These are phyloP conservation scores for Conus canariensis DNA, from an alignment of 2,888 invertebrate genomes.

Conservation along the genomic window DNA sequence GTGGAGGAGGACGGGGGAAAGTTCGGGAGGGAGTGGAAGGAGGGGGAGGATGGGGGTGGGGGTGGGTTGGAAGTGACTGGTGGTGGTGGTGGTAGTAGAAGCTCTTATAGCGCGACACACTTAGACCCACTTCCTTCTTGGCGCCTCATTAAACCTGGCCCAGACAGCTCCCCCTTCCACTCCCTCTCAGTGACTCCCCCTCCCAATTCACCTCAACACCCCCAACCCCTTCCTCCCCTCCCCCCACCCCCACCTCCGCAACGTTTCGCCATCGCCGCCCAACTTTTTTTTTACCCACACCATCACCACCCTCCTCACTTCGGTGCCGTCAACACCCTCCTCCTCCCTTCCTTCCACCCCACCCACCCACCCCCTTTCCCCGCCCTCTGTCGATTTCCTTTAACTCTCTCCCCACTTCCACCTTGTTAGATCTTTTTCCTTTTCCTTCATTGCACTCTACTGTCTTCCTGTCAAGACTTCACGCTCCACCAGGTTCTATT, in stretches of 20 bases:
- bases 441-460: not conserved
- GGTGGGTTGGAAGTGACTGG: not conserved
- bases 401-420: not conserved
- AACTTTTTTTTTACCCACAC: not conserved
- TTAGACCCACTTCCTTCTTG: constrained; percentile 27
- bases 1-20: not conserved
- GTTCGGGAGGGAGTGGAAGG: not conserved
- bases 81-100: not conserved
- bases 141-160: constrained; percentile 26
- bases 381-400: not conserved
- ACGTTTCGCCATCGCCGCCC: not conserved
- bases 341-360: not conserved
- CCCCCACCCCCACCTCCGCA: not conserved
- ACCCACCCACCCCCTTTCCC: not conserved
- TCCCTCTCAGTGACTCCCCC: not conserved
- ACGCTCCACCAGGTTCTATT: not conserved
- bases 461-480: constrained; percentile 24
- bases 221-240: not conserved
- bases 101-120: constrained; percentile 24
- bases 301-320: not conserved
- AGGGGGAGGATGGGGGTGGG: not conserved
- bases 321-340: not conserved
- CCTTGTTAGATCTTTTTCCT: not conserved
- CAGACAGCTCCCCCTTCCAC: not conserved
- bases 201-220: not conserved